Evolutionary conservation across 2,888 invertebrate species (phyloP), one percentile per base, ranked within the genome.

Genomic region (Drosophila mimetica): DNA sequence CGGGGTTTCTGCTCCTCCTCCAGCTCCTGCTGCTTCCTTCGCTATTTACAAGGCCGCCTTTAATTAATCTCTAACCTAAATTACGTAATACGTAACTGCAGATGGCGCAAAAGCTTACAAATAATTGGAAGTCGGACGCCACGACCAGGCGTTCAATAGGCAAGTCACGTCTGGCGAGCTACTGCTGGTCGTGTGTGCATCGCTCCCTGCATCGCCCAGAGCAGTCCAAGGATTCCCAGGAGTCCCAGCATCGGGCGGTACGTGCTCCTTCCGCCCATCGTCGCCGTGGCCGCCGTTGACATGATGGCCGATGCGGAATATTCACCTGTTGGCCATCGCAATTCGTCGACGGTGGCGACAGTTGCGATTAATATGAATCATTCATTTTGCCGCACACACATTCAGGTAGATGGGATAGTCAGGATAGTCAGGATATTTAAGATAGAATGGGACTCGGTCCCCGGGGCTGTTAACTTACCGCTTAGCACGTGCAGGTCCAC

Each of bases 401-500:
- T 71, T 52, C 53, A 44, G 30, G 14, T 63, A 47, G 11, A 16
- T n/a, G 20, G 41, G 41, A 20, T 18, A 13, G 16, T 11, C 6
- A 13, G 18, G 5, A n/a, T 22, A 4, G 42, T n/a, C n/a, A n/a
- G n/a, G n/a, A n/a, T n/a, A n/a, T n/a, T n/a, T 9, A 18, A 16
- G 39, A 34, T 32, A 30, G 34, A 22, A 14, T 9, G 28, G 63
- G 11, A 2, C 13, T 28, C n/a, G n/a, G 14, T 7, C 54, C 61
- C 41, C n/a, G 6, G 36, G 65, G 36, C 60, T 44, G 20, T 37
- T 13, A 47, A 86, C 89, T 94, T 92, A 97, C 97, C 97, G 92
- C 97, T 97, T 80, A 97, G 94, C 77, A 98, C 97, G 92, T 97
- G 97, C 86, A 97, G 94, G 91, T 96, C 95, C 74, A 97, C 96